Conservation (phyloP, 2,113 vertebrate species). For the Dermatemys mawii region DNA sequence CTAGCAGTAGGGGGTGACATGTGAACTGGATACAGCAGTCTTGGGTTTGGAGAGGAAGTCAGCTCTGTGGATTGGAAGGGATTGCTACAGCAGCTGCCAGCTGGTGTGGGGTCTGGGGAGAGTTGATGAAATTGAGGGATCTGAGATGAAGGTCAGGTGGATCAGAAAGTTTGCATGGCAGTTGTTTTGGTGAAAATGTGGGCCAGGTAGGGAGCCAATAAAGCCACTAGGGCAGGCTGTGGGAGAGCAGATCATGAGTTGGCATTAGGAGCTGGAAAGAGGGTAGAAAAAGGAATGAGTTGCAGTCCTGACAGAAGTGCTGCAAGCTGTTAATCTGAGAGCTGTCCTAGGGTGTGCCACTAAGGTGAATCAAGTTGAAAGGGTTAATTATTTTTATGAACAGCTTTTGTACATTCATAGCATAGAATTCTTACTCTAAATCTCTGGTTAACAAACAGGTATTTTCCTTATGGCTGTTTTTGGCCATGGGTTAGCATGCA, state of each 20-base stretch:
- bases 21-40: background rate
- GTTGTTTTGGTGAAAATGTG: background rate
- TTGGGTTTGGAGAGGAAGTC: background rate
- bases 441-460: constrained; percentile 48
- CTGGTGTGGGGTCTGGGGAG: background rate
- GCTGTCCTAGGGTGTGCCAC: constrained; percentile 27
- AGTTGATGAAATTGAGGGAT: background rate
- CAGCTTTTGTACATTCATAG: constrained; percentile 58
- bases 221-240: constrained; percentile 40
- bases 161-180: constrained; percentile 9
- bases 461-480: constrained; percentile 18
- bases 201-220: constrained; percentile 11
- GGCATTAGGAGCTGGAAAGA: constrained; percentile 29
- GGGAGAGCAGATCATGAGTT: constrained; percentile 50
- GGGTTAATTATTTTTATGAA: constrained; percentile 26
- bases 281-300: constrained; percentile 32
- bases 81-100: background rate
- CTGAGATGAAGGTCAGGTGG: background rate
- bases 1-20: background rate
- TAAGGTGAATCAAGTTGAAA: constrained; percentile 42
- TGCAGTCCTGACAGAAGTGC: constrained; percentile 25
- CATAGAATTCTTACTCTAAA: constrained; percentile 30
- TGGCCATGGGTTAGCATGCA: constrained; percentile 48
- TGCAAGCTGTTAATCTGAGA: constrained; percentile 41
- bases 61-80: background rate